A percentile compares a stretch with the other conserved stretches of the same genome.
phyloP scores from a whole-genome alignment of 2,888 invertebrate species.

The Metallyticus violacea region DNA sequence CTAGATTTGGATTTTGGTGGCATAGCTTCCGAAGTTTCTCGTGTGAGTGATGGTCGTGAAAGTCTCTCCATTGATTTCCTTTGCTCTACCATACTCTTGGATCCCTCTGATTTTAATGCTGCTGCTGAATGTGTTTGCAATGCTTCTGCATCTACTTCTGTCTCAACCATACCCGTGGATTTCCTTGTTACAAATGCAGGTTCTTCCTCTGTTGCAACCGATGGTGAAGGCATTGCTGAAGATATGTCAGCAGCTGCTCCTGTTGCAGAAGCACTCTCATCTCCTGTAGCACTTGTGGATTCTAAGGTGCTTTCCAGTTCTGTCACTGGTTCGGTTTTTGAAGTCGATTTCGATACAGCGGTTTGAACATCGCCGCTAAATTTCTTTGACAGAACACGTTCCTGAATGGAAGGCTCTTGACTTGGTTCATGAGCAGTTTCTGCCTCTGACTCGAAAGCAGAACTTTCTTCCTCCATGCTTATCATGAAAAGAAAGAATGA shows the following conservation, averaged over 20 bases:
- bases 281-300: background rate
- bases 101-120: background rate
- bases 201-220: background rate
- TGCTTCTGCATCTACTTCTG: too few relatives aligned
- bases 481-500: background rate
- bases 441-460: background rate
- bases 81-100: too few relatives aligned
- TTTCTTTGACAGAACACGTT: too few relatives aligned
- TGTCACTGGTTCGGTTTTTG: too few relatives aligned
- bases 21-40: background rate
- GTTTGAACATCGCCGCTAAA: too few relatives aligned
- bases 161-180: too few relatives aligned
- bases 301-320: background rate
- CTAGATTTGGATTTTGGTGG: background rate
- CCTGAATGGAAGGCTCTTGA: background rate
- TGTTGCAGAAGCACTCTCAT: background rate
- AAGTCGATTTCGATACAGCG: background rate
- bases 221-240: background rate
- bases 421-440: background rate
- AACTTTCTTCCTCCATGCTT: background rate
- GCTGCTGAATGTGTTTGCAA: too few relatives aligned
- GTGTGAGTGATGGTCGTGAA: background rate
- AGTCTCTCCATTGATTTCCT: background rate
- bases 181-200: background rate
- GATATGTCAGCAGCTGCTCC: background rate